Conservation (phyloP, 2,113 vertebrate species). For the Synchiropus splendidus region DNA sequence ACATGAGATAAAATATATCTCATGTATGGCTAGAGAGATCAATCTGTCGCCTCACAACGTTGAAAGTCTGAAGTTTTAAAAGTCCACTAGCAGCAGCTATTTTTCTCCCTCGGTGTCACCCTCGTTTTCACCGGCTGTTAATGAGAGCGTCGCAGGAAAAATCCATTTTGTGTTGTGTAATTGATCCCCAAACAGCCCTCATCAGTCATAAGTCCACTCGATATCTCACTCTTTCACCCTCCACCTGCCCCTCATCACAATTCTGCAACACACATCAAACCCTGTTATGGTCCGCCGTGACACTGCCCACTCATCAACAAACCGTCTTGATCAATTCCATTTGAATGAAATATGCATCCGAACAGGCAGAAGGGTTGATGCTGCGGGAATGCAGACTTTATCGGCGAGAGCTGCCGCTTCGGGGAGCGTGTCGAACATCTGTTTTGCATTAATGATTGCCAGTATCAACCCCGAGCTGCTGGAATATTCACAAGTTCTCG, state of each 20-base stretch:
- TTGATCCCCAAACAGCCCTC: conserved; percentile 60
- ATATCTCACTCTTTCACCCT: conserved; percentile 57
- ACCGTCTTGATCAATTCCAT: conserved; percentile 11
- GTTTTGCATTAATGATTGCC: conserved; percentile 53
- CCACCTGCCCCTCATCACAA: conserved; percentile 41
- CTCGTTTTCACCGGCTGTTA: conserved; percentile 28
- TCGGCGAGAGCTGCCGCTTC: conserved; percentile 21
- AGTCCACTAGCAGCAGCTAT: too few species aligned
- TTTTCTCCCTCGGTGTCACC: conserved; percentile 24
- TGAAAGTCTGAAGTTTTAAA: too few species aligned
- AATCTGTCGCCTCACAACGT: too few species aligned
- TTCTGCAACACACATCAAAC: conserved; percentile 30
- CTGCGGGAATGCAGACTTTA: conserved; percentile 20
- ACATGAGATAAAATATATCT: too few species aligned
- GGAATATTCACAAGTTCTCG: conserved; percentile 45
- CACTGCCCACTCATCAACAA: conserved; percentile 6
- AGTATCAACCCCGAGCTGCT: conserved; percentile 34
- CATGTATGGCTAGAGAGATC: too few species aligned
- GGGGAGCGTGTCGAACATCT: conserved; percentile 52
- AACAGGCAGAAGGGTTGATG: conserved; percentile 28
- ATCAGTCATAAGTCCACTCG: conserved; percentile 63
- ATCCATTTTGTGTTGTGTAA: conserved; percentile 69
- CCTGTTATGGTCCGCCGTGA: conserved; percentile 20
- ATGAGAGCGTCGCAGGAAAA: conserved; percentile 66
- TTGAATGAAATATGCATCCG: conserved; percentile 40